A percentile compares a stretch with the other conserved stretches of the same genome.
phyloP scores from a whole-genome alignment of 1,140 invertebrate species.

The Goniozus legneri region DNA sequence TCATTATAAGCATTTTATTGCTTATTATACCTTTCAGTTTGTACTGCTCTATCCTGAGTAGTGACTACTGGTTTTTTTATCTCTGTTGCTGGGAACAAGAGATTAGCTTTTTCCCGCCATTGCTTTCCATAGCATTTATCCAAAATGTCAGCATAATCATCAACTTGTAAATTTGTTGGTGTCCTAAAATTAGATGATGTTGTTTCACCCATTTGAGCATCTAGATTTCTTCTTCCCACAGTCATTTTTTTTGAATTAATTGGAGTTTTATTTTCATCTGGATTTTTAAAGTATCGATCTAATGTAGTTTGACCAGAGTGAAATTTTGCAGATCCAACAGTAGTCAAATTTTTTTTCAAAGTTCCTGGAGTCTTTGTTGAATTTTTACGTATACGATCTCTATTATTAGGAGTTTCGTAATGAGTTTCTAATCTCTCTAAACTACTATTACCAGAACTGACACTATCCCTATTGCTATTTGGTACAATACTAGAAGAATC shows the following conservation, averaged over 20 bases:
- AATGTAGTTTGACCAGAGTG: no score
- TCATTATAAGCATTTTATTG: not conserved
- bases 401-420: slow-evolving; percentile 52
- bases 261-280: slow-evolving; percentile 7
- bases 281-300: slow-evolving; percentile 14
- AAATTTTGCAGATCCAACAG: no score
- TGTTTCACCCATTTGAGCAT: not conserved
- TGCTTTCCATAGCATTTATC: slow-evolving; percentile 54
- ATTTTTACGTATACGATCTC: no score
- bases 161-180: slow-evolving; percentile 18
- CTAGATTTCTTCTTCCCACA: not conserved
- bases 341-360: no score
- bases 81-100: slow-evolving; percentile 34
- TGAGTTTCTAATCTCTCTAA: slow-evolving; percentile 45
- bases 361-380: no score
- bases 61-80: slow-evolving; percentile 33
- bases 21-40: slow-evolving; percentile 35
- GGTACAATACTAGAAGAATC: slow-evolving; percentile 32
- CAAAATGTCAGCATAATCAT: slow-evolving; percentile 50
- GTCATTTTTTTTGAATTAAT: not conserved
- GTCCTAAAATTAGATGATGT: slow-evolving; percentile 7
- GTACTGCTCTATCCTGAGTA: slow-evolving; percentile 26
- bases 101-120: slow-evolving; percentile 48
- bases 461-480: slow-evolving; percentile 26
- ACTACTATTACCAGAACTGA: slow-evolving; percentile 47